Base-by-base conservation (phyloP, 2,888 invertebrate genomes). In the Gerris lacustris region DNA sequence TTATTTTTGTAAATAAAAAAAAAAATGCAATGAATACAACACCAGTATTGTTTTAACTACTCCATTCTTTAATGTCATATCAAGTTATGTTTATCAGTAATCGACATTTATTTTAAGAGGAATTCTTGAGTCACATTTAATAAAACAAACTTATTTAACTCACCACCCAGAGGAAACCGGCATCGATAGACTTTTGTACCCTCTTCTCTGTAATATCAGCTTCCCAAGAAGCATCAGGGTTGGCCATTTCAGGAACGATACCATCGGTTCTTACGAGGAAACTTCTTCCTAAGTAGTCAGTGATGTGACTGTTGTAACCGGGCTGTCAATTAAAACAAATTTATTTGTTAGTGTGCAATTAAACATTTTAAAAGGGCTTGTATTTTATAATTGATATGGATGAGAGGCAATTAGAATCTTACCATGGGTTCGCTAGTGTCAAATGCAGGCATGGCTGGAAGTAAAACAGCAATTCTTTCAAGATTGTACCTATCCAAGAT, bases 401-500 rank as follows among this genome's bases (percentile, higher is more conserved):
- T 31, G 4, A 31, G 31, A 31, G 31, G 31, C 1, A 31, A 31
- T 31, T 1, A 1, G 31, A 31, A 55, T 9, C 55, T 55, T 55
- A 55, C 55, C 55, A 55, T 55, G 15, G 55, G 55, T 55, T 15
- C 15, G 15, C 15, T 15, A 55, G 55, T 55, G 2, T 55, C 55
- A 55, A 55, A 55, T 11, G 55, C 11, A 55, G 55, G 9, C 55
- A 11, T 9, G 55, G 55, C 55, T 55, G 55, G 55, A 55, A 55
- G 55, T 11, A 2, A 55, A 55, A 11, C 9, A 5, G 84, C 82
- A 2, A 85, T 77, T 74, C 85, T 83, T 71, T 77, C 76, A 63
- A 76, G 70, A 64, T 72, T 72, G 82, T 88, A 90, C 77, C 88
- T 87, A 72, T 87, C 85, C 76, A 88, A 78, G 15, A 89, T 77